Evolutionary conservation across 2,113 vertebrate species (phyloP).

Genomic region (Leptocoma aspasia): DNA sequence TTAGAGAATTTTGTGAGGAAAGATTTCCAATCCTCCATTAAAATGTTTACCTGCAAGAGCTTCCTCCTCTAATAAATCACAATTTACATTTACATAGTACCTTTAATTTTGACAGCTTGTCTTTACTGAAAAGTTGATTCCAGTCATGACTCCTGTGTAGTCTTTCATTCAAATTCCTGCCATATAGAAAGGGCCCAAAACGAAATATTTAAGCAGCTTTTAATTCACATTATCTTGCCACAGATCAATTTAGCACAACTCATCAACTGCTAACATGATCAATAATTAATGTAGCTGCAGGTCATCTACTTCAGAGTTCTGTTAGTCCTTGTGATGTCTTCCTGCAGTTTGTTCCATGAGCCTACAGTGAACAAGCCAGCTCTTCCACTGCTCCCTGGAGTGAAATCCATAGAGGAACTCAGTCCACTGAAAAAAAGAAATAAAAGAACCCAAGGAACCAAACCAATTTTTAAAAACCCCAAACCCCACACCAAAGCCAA

Average conservation of each 20-base stretch:
- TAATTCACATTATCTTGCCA: constrained; percentile 33
- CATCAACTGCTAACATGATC: constrained; percentile 8
- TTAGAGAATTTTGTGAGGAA: neutral
- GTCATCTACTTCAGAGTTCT: neutral
- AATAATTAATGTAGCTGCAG: constrained; percentile 46
- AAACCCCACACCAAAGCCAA: neutral
- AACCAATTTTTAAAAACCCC: neutral
- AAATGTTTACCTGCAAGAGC: neutral
- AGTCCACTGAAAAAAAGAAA: neutral
- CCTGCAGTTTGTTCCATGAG: neutral
- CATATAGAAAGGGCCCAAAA: neutral
- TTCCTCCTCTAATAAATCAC: neutral
- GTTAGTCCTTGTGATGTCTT: neutral
- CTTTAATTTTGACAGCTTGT: neutral
- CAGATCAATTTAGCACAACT: constrained; percentile 33
- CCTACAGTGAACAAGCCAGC: neutral
- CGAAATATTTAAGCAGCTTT: constrained; percentile 42
- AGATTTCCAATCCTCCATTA: neutral
- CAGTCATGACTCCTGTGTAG: neutral
- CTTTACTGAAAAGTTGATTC: neutral
- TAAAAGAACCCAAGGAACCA: rapidly evolving
- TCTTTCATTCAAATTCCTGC: constrained; percentile 4
- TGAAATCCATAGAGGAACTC: neutral
- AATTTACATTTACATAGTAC: neutral
- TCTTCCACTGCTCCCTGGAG: neutral